Evolutionary conservation across 2,113 vertebrate species (phyloP).

Genomic region (Lichenostomus cassidix): DNA sequence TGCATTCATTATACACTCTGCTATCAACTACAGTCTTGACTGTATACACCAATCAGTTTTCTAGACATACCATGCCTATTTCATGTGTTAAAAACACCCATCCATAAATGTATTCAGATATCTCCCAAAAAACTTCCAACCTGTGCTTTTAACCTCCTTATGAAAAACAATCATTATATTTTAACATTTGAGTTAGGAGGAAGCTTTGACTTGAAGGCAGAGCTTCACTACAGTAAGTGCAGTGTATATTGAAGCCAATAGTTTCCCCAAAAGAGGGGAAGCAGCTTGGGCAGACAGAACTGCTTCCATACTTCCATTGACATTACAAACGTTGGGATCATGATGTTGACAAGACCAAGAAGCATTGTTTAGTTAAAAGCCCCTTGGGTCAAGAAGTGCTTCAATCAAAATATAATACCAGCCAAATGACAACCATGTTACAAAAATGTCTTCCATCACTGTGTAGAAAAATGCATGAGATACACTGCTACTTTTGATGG

Average conservation of each 20-base stretch:
- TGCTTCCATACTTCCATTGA: neutral
- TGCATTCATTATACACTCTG: neutral
- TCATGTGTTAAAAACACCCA: neutral
- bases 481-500: neutral
- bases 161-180: neutral
- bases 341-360: neutral
- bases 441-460: neutral
- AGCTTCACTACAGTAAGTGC: neutral
- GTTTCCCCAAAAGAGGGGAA: neutral
- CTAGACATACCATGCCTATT: neutral
- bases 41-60: neutral
- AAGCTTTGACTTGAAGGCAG: neutral
- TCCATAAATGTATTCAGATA: neutral
- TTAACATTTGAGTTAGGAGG: neutral
- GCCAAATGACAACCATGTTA: neutral
- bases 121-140: neutral
- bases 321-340: neutral
- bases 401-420: neutral
- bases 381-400: neutral
- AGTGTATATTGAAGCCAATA: neutral
- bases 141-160: neutral
- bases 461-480: neutral
- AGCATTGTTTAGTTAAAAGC: neutral
- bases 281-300: neutral
- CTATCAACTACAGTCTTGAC: neutral